Percentiles rank a stretch among this genome's conserved stretches.
phyloP scores from a whole-genome alignment of 2,888 invertebrate species.

The Podabrus alpinus region DNA sequence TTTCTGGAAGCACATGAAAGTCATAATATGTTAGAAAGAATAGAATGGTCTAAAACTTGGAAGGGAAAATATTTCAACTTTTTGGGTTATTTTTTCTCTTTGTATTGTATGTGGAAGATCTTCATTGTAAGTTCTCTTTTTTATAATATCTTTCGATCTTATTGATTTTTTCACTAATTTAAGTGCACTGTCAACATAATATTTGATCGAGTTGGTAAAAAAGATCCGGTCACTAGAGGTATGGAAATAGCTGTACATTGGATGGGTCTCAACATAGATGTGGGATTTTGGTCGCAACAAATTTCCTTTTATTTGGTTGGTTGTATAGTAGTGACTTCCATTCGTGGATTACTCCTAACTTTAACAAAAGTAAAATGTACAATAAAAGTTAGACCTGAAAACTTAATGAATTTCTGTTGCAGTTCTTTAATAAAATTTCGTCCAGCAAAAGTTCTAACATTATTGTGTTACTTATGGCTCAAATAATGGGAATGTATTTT shows the following conservation, averaged over 20 bases:
- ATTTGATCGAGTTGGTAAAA: slow-evolving; percentile 97
- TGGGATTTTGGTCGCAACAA: slow-evolving; percentile 99
- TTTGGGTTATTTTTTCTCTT: slow-evolving; percentile 96
- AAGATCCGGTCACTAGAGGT: slow-evolving; percentile 96
- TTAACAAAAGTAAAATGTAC: slow-evolving; percentile 81
- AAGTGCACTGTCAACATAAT: slow-evolving; percentile 98
- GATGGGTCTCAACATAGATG: slow-evolving; percentile 94
- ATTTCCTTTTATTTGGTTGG: slow-evolving; percentile 96
- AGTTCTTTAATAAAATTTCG: slow-evolving; percentile 99
- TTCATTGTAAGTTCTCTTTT: slow-evolving; percentile 79
- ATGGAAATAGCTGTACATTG: slow-evolving; percentile 96
- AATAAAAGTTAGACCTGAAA: not conserved
- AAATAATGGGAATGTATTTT: slow-evolving; percentile 99
- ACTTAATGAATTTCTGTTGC: slow-evolving; percentile 51
- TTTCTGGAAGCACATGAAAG: slow-evolving; percentile 96
- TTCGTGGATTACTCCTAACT: slow-evolving; percentile 92
- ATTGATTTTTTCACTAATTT: slow-evolving; percentile 43
- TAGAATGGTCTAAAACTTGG: slow-evolving; percentile 94
- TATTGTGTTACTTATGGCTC: slow-evolving; percentile 93
- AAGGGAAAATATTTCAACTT: slow-evolving; percentile 98
- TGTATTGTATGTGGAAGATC: slow-evolving; percentile 99
- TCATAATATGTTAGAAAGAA: slow-evolving; percentile 86
- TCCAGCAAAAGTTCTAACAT: slow-evolving; percentile 98
- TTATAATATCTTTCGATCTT: not conserved
- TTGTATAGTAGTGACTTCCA: slow-evolving; percentile 97